A percentile compares a stretch with the other conserved stretches of the same genome.
Evolutionary conservation across 1,140 invertebrate genomes (phyloP).

Genomic region (Nasonia longicornis): DNA sequence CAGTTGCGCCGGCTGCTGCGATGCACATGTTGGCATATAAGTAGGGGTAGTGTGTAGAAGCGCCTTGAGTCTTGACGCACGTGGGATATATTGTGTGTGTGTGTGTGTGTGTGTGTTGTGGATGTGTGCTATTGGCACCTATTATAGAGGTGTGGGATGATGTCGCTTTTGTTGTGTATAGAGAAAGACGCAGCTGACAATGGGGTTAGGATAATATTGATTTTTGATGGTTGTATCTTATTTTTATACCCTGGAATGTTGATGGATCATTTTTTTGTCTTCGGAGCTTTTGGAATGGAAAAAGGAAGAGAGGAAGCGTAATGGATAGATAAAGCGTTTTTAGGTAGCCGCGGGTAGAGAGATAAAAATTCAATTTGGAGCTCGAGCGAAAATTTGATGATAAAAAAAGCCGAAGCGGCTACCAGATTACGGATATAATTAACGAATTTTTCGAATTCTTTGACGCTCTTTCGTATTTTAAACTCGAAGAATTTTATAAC

Average conservation of each 20-base stretch:
- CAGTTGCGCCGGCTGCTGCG: not conserved
- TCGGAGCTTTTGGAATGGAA: not conserved
- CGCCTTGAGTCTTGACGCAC: too few relatives aligned
- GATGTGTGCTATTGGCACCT: not conserved
- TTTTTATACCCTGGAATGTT: not conserved
- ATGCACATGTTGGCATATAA: not conserved
- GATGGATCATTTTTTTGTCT: not conserved
- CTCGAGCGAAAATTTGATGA: too few relatives aligned
- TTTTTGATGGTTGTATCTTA: not conserved
- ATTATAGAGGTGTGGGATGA: not conserved
- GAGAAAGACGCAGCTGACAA: not conserved
- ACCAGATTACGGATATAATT: not conserved
- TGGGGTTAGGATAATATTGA: not conserved
- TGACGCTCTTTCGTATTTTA: not conserved
- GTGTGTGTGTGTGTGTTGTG: too few relatives aligned
- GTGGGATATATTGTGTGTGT: too few relatives aligned
- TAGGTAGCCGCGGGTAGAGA: not conserved
- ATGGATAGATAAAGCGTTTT: not conserved
- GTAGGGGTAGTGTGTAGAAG: too few relatives aligned
- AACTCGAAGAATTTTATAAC: not conserved
- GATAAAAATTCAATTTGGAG: not conserved
- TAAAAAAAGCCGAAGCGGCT: too few relatives aligned
- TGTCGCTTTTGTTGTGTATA: too few relatives aligned
- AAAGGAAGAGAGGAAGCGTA: conserved; percentile 27
- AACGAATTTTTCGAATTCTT: not conserved